Conservation (phyloP, 2,113 vertebrate species). For the Rhabdornis inornatus region DNA sequence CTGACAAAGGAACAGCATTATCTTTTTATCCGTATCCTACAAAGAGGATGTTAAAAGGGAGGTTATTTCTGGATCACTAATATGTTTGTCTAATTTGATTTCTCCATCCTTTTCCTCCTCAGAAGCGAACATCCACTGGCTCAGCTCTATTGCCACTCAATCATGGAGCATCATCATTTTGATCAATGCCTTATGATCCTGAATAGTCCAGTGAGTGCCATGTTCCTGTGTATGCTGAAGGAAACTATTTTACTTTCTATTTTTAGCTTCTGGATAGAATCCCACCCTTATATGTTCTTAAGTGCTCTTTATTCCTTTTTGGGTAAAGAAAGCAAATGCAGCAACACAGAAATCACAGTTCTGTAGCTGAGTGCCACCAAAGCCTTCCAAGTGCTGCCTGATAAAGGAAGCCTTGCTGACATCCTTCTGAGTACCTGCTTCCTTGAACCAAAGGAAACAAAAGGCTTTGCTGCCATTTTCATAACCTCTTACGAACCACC, state of each 20-base stretch:
- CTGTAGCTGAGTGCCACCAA: background rate
- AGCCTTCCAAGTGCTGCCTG: background rate
- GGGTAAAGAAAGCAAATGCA: slow-evolving; percentile 66
- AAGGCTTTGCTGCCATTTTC: background rate
- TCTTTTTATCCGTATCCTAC: background rate
- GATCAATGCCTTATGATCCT: slow-evolving; percentile 99
- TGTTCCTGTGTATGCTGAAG: background rate
- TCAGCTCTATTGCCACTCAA: slow-evolving; percentile 96
- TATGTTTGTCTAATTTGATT: background rate
- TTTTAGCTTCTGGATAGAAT: slow-evolving; percentile 67
- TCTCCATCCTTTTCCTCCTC: background rate
- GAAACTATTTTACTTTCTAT: slow-evolving; percentile 33
- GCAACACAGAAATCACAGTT: background rate
- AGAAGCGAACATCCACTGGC: slow-evolving; percentile 96
- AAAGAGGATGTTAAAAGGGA: background rate
- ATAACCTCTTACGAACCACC: background rate
- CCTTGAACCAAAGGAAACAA: background rate
- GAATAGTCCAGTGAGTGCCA: slow-evolving; percentile 87
- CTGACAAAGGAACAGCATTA: background rate
- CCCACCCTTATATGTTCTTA: slow-evolving; percentile 61
- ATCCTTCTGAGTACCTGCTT: background rate
- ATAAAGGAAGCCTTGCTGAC: background rate
- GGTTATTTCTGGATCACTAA: background rate
- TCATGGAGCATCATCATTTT: slow-evolving; percentile 98
- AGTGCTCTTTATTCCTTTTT: slow-evolving; percentile 66